Conservation (phyloP, 2,113 vertebrate genomes). For the Alouatta palliata region DNA sequence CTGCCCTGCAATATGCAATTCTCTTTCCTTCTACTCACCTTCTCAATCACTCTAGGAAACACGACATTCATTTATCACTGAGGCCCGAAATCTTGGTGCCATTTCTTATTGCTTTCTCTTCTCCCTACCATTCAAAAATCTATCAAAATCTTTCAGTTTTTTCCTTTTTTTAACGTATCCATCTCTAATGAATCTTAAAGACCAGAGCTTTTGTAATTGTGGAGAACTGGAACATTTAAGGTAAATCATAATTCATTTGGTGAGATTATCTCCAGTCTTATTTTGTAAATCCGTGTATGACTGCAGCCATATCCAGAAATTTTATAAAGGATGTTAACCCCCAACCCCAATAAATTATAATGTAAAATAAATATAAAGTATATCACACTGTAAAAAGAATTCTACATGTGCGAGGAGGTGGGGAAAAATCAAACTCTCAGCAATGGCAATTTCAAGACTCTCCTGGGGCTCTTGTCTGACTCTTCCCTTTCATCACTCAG, state of each 20-base stretch:
- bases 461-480: not conserved
- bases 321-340: not conserved
- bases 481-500: not conserved
- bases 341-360: not conserved
- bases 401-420: not conserved
- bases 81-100: not conserved
- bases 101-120: slow-evolving; percentile 43
- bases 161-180: slow-evolving; percentile 12
- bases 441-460: not conserved
- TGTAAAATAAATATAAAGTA: slow-evolving; percentile 32
- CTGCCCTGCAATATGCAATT: not conserved
- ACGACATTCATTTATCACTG: slow-evolving; percentile 1
- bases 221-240: not conserved
- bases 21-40: slow-evolving; percentile 10
- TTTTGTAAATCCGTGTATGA: slow-evolving; percentile 30
- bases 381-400: slow-evolving; percentile 13
- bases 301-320: slow-evolving; percentile 13
- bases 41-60: slow-evolving; percentile 39
- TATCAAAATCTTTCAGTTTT: slow-evolving; percentile 12
- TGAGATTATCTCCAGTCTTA: slow-evolving; percentile 17
- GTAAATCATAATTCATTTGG: slow-evolving; percentile 47
- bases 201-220: not conserved
- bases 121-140: not conserved
- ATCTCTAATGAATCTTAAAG: slow-evolving; percentile 30
- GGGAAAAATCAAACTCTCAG: not conserved